Base-by-base conservation (phyloP, 2,113 vertebrate genomes). In the Gallinago media region DNA sequence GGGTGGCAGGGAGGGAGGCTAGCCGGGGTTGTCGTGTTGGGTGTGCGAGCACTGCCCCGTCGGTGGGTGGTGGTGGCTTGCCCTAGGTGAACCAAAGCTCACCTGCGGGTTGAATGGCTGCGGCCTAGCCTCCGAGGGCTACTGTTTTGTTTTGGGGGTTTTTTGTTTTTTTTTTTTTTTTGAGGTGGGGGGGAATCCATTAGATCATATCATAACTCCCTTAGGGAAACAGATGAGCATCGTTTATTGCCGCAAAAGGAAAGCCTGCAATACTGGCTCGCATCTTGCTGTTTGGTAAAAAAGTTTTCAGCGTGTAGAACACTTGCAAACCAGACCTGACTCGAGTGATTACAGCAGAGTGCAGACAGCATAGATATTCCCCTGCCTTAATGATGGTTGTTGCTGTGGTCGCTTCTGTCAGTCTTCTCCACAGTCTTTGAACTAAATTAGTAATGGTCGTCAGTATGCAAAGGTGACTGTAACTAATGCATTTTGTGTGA, bases 161-260 rank as follows among this genome's bases (percentile, higher is more conserved):
- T 36, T 36, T 38, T 15, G 42, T 5, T 4, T 11, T 21, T 5
- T 20, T 8, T 10, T 22, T 47, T 47, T 47, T 47, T 47, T 47
- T 8, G 29, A 1, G 11, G 34, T 36, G 20, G 34, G 23, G 9
- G 9, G 3, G 6, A 1, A 4, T 16, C 16, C 12, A 0, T 22
- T 22, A 12, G 29, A 3, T 13, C 2, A 0, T 56, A 0, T n/a
- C 34, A 44, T 21, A 63, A 7, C 2, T 8, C 2, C 8, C 9
- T 6, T 47, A 0, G 3, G 4, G n/a, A 17, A 47, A 3, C 4
- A 12, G 11, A 2, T 29, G 29, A 32, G 4, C 13, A 0, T 22
- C 13, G 7, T 13, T 44, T 7, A 5, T 12, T 58, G 66, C 18
- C 52, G 3, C 15, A 6, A 7, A 16, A 1, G 42, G n/a, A 46